Evolutionary conservation across 64 coral and sea anemone species (phyloP).

Genomic region (Montipora efflorescens): DNA sequence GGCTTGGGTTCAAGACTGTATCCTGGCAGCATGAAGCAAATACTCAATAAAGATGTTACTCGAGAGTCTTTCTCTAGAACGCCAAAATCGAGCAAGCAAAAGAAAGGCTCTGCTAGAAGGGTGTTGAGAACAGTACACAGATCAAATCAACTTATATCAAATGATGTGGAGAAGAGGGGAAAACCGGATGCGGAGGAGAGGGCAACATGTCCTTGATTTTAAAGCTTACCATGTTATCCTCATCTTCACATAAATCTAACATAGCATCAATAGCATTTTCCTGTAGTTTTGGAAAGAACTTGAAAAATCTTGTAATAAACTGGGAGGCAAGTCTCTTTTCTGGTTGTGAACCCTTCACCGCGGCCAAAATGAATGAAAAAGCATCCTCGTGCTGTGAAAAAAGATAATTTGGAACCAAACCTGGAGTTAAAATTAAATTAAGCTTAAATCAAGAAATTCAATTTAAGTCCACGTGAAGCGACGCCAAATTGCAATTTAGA

Average conservation of each 20-base stretch:
- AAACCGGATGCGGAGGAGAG: no score
- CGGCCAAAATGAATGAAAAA: slow-evolving; percentile 70
- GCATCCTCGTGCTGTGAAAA: slow-evolving; percentile 74
- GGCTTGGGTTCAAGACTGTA: no score
- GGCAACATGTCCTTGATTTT: background rate
- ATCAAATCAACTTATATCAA: no score
- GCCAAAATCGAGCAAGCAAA: no score
- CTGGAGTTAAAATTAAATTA: background rate
- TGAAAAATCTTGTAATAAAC: slow-evolving; percentile 95
- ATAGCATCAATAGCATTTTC: slow-evolving; percentile 93
- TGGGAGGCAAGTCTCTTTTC: slow-evolving; percentile 88
- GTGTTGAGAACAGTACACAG: no score
- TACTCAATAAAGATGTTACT: no score
- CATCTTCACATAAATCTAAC: slow-evolving; percentile 96
- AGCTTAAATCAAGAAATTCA: background rate
- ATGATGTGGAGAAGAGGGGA: no score
- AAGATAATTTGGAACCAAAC: background rate
- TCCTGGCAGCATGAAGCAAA: no score
- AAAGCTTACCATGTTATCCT: slow-evolving; percentile 90
- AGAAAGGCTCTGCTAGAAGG: no score
- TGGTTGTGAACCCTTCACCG: slow-evolving; percentile 81
- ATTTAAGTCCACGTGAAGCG: slow-evolving; percentile 30
- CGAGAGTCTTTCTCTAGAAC: no score
- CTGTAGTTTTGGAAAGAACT: slow-evolving; percentile 94
- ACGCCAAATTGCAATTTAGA: background rate